Evolutionary conservation across 2,888 invertebrate genomes (phyloP).

Genomic region (Ormyrus nitidulus): DNA sequence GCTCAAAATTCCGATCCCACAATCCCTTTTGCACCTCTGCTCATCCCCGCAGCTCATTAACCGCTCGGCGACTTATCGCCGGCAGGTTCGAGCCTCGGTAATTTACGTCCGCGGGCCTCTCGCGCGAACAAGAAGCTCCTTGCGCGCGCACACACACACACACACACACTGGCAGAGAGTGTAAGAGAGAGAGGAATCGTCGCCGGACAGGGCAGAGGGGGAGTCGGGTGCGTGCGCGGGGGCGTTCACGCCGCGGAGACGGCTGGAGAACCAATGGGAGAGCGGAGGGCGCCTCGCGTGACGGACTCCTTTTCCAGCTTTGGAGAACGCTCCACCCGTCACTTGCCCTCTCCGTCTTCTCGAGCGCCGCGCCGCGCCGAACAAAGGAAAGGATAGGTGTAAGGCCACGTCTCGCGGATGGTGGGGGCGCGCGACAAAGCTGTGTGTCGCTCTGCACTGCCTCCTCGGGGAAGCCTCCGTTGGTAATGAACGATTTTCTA

Average conservation of each 20-base stretch:
- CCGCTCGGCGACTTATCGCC: slow-evolving; percentile 19
- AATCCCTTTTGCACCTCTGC: not conserved
- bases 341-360: slow-evolving; percentile 21
- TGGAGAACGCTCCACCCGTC: slow-evolving; percentile 64
- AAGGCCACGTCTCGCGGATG: not conserved
- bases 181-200: slow-evolving; percentile 21
- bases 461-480: too few relatives aligned
- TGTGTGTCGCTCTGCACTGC: not conserved
- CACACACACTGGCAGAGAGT: too few relatives aligned
- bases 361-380: not conserved
- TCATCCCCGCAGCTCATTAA: slow-evolving; percentile 12
- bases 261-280: slow-evolving; percentile 60
- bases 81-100: slow-evolving; percentile 8
- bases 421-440: not conserved
- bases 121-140: not conserved
- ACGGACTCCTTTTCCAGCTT: slow-evolving; percentile 69
- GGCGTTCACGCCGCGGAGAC: slow-evolving; percentile 66
- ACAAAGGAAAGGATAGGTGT: not conserved
- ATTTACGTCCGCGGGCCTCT: slow-evolving; percentile 6
- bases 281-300: slow-evolving; percentile 61
- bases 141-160: not conserved
- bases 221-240: slow-evolving; percentile 67
- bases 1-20: not conserved
- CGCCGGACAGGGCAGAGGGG: slow-evolving; percentile 32
- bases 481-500: too few relatives aligned